Evolutionary conservation across 2,113 vertebrate species (phyloP), one percentile per base, ranked within the genome.

Genomic region (Anseranas semipalmata): DNA sequence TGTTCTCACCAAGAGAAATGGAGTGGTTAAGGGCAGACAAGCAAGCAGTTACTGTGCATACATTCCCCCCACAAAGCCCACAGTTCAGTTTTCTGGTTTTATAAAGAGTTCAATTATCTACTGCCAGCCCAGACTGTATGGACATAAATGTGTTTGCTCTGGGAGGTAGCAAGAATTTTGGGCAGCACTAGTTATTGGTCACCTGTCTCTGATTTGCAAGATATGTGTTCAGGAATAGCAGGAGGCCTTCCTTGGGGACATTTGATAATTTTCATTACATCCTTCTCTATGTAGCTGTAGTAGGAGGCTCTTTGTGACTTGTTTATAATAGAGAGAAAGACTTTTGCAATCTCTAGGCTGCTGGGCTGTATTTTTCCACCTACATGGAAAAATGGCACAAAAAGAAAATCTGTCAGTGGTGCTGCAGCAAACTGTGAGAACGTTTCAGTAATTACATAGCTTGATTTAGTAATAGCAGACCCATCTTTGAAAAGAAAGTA

Each of bases 251-350:
- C 10, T 25, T 32, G 21, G 37, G 41, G 27, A 24, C 43, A 15
- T 72, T 9, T 39, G 56, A 76, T 56, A 25, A 7, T 60, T 89
- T 37, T 77, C 56, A 63, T 75, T 78, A 79, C 0, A 1, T 59
- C 20, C 81, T 87, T 86, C 18, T 46, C 21, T 60, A 5, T 68
- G 25, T 37, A 89, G 39, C 28, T 37, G 32, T 46, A 72, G 71
- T 81, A 79, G 92, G 67, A 93, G 58, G 56, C 10, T 80, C 27
- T 90, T 95, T 93, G 65, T 95, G 48, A 50, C 46, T 85, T 66
- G 14, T 89, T 94, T 87, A 91, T 46, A 93, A 91, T n/a, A 65
- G 58, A 82, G 60, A 48, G 21, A 89, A 87, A 78, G 15, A 30
- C 45, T 92, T 89, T 55, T 76, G 27, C 48, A 87, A 32, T 91